These are phyloP conservation scores for Icerya purchasi DNA, from an alignment of 2,888 invertebrate species.

Conservation along the genomic window DNA sequence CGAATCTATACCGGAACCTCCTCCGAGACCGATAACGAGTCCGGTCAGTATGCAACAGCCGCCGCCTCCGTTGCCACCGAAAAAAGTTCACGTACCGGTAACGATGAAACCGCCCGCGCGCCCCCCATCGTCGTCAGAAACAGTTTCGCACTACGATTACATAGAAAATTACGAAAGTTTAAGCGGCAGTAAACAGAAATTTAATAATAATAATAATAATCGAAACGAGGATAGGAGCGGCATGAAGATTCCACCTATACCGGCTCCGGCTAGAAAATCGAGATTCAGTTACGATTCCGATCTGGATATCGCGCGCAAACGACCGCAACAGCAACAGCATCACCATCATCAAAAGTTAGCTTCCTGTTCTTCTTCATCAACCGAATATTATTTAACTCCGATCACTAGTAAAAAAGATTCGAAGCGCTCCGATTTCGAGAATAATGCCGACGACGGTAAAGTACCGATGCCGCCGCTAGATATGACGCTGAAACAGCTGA, in stretches of 20 bases:
- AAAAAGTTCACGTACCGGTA: conserved; percentile 37
- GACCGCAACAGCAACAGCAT: conserved; percentile 23
- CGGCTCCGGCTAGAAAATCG: conserved; percentile 35
- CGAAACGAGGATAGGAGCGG: neutral
- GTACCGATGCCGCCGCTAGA: conserved; percentile 31
- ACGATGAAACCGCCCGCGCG: conserved; percentile 39
- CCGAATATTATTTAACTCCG: conserved; percentile 38
- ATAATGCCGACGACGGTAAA: neutral
- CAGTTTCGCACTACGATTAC: conserved; percentile 33
- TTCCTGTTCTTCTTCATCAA: conserved; percentile 10
- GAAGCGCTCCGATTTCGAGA: neutral
- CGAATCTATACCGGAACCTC: conserved; percentile 37
- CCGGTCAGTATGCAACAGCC: conserved; percentile 33
- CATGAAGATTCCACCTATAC: conserved; percentile 35
- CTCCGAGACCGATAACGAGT: conserved; percentile 31
- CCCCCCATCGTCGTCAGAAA: conserved; percentile 27
- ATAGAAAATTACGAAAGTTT: conserved; percentile 29
- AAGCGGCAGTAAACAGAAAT: conserved; percentile 18
- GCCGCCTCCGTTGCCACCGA: conserved; percentile 51
- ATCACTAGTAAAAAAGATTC: conserved; percentile 24
- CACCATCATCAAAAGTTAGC: conserved; percentile 2
- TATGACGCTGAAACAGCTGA: conserved; percentile 60
- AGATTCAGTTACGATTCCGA: conserved; percentile 25
- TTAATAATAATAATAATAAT: conserved; percentile 17
- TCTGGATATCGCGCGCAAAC: conserved; percentile 24